Evolutionary conservation across 2,888 invertebrate species (phyloP).

Genomic region (Phortica okadai): DNA sequence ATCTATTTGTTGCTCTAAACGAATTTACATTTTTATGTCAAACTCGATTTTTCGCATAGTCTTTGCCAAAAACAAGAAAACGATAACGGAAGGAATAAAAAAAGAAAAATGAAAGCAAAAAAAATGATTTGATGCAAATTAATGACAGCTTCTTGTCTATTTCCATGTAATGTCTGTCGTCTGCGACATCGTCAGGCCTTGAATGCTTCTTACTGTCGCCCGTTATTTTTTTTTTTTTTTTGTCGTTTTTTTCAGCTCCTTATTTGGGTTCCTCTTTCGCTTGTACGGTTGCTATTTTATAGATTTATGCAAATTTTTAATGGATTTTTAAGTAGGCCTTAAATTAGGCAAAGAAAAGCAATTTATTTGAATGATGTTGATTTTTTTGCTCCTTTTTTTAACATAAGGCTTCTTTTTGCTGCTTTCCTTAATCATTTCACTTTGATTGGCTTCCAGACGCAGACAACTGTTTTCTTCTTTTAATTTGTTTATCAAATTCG

Average conservation of each 20-base stretch:
- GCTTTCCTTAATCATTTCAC: constrained; percentile 8
- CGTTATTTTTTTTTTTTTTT: constrained; percentile 13
- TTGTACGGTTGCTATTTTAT: constrained; percentile 50
- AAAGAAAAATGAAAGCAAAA: constrained; percentile 35
- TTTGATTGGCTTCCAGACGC: background rate
- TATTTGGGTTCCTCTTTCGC: constrained; percentile 26
- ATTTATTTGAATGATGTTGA: constrained; percentile 58
- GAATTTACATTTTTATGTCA: constrained; percentile 67
- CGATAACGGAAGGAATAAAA: background rate
- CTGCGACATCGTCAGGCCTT: background rate
- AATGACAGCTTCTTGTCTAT: constrained; percentile 69
- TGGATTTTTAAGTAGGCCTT: constrained; percentile 71
- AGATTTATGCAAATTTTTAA: constrained; percentile 71
- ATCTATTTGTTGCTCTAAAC: constrained; percentile 30
- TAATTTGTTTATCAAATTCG: constrained; percentile 2
- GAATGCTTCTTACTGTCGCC: background rate
- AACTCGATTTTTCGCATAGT: background rate
- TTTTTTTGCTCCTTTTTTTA: background rate
- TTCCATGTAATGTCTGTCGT: constrained; percentile 38
- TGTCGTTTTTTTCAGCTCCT: background rate
- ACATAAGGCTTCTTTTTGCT: background rate
- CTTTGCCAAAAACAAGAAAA: background rate
- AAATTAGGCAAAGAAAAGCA: constrained; percentile 64
- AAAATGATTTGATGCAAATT: constrained; percentile 67
- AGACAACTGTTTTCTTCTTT: constrained; percentile 7